Conservation (phyloP, 2,113 vertebrate genomes). For the Heterotilapia buettikoferi region DNA sequence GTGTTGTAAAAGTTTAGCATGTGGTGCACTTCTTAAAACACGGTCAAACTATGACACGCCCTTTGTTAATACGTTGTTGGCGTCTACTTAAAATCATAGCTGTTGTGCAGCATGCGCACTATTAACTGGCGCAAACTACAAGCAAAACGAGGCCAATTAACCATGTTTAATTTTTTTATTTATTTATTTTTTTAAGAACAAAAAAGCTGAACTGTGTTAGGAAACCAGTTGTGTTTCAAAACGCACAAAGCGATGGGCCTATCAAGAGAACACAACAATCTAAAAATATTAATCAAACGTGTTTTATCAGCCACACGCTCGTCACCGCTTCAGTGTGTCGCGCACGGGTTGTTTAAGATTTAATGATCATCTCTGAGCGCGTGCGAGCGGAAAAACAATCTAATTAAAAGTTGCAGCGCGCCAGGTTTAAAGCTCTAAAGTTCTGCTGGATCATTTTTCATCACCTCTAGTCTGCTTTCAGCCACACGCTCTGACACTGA, state of each 20-base stretch:
- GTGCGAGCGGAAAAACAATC: neutral
- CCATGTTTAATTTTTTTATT: neutral
- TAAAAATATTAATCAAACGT: neutral
- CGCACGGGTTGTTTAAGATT: neutral
- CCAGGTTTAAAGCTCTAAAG: neutral
- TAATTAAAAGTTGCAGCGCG: neutral
- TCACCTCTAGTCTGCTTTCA: neutral
- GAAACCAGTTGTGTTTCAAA: neutral
- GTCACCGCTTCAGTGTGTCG: neutral
- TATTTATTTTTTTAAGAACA: neutral
- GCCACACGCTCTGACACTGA: neutral
- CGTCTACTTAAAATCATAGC: neutral
- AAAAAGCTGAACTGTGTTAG: neutral
- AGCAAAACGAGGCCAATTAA: neutral
- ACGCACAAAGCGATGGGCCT: neutral
- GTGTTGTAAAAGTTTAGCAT: neutral
- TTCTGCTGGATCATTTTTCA: neutral
- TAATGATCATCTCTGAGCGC: neutral
- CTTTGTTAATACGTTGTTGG: neutral
- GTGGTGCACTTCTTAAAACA: neutral
- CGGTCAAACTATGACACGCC: neutral
- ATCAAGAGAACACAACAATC: neutral
- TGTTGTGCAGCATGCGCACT: neutral
- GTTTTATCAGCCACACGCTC: neutral
- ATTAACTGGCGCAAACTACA: neutral